Evolutionary conservation across 1,140 invertebrate species (phyloP).

Genomic region (fruit fly (Drosophila melanogaster)): DNA sequence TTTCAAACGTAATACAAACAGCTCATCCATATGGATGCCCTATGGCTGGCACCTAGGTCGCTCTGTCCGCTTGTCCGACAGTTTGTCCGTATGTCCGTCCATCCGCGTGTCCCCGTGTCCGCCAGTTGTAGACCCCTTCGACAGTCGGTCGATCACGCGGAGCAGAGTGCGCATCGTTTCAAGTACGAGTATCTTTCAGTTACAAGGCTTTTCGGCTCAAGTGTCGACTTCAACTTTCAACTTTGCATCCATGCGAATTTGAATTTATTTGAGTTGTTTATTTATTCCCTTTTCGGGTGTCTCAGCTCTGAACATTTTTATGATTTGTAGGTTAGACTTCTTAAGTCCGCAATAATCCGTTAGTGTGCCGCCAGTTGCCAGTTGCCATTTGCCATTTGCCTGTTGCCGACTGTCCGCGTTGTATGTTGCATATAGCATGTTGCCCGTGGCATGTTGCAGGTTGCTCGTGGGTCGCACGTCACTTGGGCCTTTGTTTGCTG

Average conservation of each 20-base stretch:
- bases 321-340: constrained; percentile 62
- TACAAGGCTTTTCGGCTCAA: constrained; percentile 50
- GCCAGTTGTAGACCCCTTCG: constrained; percentile 38
- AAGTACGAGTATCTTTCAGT: constrained; percentile 68
- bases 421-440: constrained; percentile 21
- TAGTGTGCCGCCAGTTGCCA: constrained; percentile 31
- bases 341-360: constrained; percentile 53
- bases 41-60: constrained; percentile 24
- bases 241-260: constrained; percentile 63
- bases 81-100: constrained; percentile 11
- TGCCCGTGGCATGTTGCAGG: constrained; percentile 30
- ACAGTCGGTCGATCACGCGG: constrained; percentile 79
- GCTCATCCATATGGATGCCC: constrained; percentile 59
- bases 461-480: constrained; percentile 47
- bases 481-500: constrained; percentile 64
- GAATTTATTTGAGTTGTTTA: constrained; percentile 39
- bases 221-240: constrained; percentile 70
- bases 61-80: constrained; percentile 15
- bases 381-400: too few species aligned
- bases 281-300: constrained; percentile 47
- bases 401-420: constrained; percentile 2
- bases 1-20: constrained; percentile 83
- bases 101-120: constrained; percentile 3
- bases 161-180: constrained; percentile 57
- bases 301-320: constrained; percentile 43